Percentiles rank a stretch among this genome's conserved stretches.
These are phyloP conservation scores for Chromobotia macracanthus DNA, from an alignment of 2,797 vertebrate species.

Conservation along the genomic window DNA sequence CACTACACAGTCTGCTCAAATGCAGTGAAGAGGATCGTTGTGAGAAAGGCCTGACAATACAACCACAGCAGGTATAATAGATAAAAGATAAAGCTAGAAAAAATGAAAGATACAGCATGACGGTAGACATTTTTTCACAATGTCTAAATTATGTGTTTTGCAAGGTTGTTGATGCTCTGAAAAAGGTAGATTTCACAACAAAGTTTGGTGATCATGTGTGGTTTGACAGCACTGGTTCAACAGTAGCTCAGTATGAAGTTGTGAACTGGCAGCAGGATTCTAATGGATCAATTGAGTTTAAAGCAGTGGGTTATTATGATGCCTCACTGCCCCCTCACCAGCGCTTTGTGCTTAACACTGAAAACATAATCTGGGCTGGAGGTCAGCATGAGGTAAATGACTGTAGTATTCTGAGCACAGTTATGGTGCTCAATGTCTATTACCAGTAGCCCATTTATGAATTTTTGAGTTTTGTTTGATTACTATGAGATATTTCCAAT, in stretches of 20 bases:
- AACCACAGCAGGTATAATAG: conserved; percentile 69
- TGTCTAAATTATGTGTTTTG: neutral
- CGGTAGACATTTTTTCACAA: too few relatives aligned
- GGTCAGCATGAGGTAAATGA: conserved; percentile 64
- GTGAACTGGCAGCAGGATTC: conserved; percentile 75
- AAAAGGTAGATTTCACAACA: conserved; percentile 71
- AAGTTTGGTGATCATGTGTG: conserved; percentile 71
- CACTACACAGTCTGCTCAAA: conserved; percentile 68
- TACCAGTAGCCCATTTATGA: too few relatives aligned
- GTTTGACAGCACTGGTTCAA: conserved; percentile 74
- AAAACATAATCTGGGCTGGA: conserved; percentile 70
- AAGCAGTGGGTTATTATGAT: conserved; percentile 75
- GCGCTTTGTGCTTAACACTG: conserved; percentile 66
- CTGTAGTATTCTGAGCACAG: too few relatives aligned
- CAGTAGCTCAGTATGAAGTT: conserved; percentile 73
- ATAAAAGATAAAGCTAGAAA: neutral
- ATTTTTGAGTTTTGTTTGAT: too few relatives aligned
- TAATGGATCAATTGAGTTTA: conserved; percentile 68
- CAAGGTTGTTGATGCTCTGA: conserved; percentile 73
- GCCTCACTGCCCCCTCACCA: conserved; percentile 67
- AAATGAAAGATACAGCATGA: neutral
- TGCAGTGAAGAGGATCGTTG: conserved; percentile 65
- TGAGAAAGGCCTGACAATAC: conserved; percentile 58
- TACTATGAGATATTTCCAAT: too few relatives aligned
- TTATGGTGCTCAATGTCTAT: too few relatives aligned